Base-by-base conservation (phyloP, 2,797 vertebrate genomes). In the Chaenodraco wilsoni region DNA sequence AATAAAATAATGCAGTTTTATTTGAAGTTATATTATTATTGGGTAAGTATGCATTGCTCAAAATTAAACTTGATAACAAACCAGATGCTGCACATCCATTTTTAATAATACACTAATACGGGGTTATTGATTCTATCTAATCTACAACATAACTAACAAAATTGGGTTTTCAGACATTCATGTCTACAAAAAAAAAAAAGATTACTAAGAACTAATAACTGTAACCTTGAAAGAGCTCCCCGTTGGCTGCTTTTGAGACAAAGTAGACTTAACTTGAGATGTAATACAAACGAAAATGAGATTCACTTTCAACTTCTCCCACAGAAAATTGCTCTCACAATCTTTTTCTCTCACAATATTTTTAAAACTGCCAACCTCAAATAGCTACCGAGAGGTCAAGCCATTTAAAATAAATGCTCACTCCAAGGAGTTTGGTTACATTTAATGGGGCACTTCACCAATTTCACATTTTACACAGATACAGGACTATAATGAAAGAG, bases 241-340 rank as follows among this genome's bases (percentile, higher is more conserved):
- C 59, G 7, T 27, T 23, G 45, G 43, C 13, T 37, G 49, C 49
- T 58, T 59, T 62, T 55, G 12, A 64, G 51, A 57, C 19, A 62
- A 46, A 56, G 37, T 7, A 63, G 17, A 49, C 52, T 17, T 46
- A 10, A 37, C 33, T 37, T 37, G 17, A 51, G 40, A 58, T 27
- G 23, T 5, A 48, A 68, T 41, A 49, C 13, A 56, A 31, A 1
- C 57, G 6, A 60, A 69, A 60, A 69, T 41, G 4, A 31, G 17
- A 43, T 48, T 57, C 57, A 21, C 16, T 63, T 51, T 78, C 16
- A 12, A 44, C 10, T 62, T 55, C 19, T 48, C 57, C 49, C 31
- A 63, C 51, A 63, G 19, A 17, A 66, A 46, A 55, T 33, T 17
- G 21, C 17, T 65, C 46, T 27, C n/a, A 33, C 3, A 55, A 67